Evolutionary conservation across 1,140 invertebrate genomes (phyloP).

Genomic region (Plutomurus gul): DNA sequence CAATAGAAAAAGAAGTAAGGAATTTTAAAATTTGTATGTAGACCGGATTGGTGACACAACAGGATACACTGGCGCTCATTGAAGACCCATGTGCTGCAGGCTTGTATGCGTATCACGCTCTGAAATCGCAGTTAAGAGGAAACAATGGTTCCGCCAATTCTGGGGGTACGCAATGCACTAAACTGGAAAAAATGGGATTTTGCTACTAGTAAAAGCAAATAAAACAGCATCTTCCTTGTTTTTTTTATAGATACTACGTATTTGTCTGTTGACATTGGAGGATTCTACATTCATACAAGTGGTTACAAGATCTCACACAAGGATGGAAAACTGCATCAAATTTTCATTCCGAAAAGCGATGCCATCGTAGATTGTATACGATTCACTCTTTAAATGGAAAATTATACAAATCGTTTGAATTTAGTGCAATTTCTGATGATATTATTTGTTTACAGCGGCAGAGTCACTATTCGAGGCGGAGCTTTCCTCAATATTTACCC

Average conservation of each 20-base stretch:
- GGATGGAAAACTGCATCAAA: not conserved
- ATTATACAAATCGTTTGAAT: not conserved
- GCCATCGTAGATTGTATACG: not conserved
- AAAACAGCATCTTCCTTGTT: not conserved
- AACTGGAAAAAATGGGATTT: no score
- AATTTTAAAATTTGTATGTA: no score
- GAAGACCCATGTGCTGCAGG: constrained; percentile 49
- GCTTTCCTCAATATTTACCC: constrained; percentile 41
- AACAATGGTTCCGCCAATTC: not conserved
- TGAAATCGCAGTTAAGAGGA: constrained; percentile 34
- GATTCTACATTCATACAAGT: constrained; percentile 35
- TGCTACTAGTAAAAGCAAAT: no score
- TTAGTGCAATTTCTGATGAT: not conserved
- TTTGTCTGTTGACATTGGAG: constrained; percentile 39
- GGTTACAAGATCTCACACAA: constrained; percentile 8
- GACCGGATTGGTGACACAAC: constrained; percentile 40
- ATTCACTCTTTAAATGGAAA: not conserved
- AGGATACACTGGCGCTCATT: constrained; percentile 47
- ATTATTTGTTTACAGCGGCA: constrained; percentile 38
- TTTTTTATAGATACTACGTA: not conserved
- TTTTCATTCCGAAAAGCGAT: not conserved
- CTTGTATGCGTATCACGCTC: constrained; percentile 37
- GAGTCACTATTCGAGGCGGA: constrained; percentile 44
- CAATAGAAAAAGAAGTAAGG: no score
- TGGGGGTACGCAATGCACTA: no score